Evolutionary conservation across 2,888 invertebrate genomes (phyloP), one percentile per base, ranked within the genome.

Genomic region (Drosophila incognita): DNA sequence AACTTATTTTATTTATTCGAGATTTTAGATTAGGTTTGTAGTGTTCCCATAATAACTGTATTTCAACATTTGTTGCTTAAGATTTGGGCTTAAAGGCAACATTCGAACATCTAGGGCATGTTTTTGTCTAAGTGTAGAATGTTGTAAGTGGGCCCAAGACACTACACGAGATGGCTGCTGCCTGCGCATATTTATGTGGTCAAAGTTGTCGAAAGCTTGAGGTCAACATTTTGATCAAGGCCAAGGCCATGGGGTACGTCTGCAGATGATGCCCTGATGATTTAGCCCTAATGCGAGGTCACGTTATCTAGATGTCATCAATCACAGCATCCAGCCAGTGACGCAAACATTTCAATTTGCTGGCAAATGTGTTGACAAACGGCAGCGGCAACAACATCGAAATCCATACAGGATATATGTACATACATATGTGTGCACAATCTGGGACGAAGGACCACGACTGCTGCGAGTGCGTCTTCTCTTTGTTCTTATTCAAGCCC

Each of bases 331-430:
- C 48, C 31, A 31, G 57, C 48, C 61, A 62, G 24, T 40, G 65
- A 51, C 62, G 58, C 82, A 86, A 87, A 87, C 82, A 84, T 81
- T 84, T 87, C 84, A 84, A 84, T 82, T 85, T 82, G 80, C 71
- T 51, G 69, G 80, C 79, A 82, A 83, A 84, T 87, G 81, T 82
- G 79, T 87, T 84, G 84, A 84, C 87, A 87, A 83, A 82, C 64
- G 67, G 64, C 61, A 61, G 35, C 57, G 38, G 27, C 51, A 51
- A 27, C 46, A 54, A 36, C 58, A 36, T 5, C 33, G 27, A n/a
- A 60, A 24, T 29, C 57, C 59, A 42, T 60, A 38, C 61, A 31
- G 29, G 13, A 29, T 53, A 36, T 18, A 24, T n/a, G n/a, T n/a
- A n/a, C n/a, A n/a, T n/a, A n/a, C n/a, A n/a, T n/a, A n/a, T 33